Evolutionary conservation across 2,113 vertebrate species (phyloP).

Genomic region (Eretmochelys imbricata): DNA sequence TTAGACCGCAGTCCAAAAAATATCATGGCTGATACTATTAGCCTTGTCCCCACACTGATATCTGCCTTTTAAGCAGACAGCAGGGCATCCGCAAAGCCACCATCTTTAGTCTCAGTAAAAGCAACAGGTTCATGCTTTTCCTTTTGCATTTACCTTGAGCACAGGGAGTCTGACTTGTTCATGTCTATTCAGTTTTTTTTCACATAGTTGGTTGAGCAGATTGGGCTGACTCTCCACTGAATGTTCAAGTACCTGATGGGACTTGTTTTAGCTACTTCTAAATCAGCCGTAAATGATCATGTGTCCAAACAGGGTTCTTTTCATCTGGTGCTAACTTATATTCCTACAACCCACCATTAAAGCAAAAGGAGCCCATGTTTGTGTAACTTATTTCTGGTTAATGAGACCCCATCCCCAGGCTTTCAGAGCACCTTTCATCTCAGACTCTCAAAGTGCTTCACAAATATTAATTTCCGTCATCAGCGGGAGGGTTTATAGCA

Average conservation of each 20-base stretch:
- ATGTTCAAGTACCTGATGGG: neutral
- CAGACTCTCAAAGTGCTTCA: neutral
- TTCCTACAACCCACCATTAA: neutral
- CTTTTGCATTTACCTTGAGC: neutral
- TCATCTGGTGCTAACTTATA: neutral
- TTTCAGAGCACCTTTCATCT: neutral
- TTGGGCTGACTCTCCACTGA: neutral
- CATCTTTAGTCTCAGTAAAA: accelerated
- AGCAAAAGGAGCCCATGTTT: neutral
- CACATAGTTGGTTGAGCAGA: neutral
- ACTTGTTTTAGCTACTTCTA: neutral
- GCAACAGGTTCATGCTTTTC: neutral
- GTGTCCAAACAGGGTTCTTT: neutral
- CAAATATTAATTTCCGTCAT: neutral
- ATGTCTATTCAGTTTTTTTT: neutral
- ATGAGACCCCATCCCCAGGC: neutral
- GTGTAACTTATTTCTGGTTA: neutral
- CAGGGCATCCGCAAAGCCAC: accelerated
- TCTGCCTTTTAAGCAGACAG: neutral
- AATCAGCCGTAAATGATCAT: neutral
- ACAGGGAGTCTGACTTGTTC: neutral
- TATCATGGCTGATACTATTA: neutral
- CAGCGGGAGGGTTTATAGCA: neutral
- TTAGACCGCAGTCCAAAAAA: neutral
- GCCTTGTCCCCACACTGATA: neutral